Base-by-base conservation (phyloP, 2,888 invertebrate species). In the Mylabris sibirica region DNA sequence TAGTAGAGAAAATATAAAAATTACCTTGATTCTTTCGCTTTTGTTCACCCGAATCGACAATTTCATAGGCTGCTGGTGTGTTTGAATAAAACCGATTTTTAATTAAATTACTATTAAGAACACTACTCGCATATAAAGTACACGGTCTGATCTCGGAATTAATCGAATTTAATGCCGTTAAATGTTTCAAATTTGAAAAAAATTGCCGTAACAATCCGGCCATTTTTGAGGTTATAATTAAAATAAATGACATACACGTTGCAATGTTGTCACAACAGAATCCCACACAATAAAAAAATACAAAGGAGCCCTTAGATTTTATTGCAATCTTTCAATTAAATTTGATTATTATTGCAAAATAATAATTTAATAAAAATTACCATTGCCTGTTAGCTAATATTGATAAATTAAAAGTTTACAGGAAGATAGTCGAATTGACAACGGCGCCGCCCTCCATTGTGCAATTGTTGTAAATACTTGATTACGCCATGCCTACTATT, bases 11-110 rank as follows among this genome's bases (percentile, higher is more conserved):
- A 34, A n/a, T 5, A 17, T 64, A 38, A 59, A 41, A 24, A 64
- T 71, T 68, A 81, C 81, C 79, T 74, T 80, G 72, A 14, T 72
- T 72, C 60, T 74, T 57, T 66, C 75, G 74, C 57, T 79, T 73
- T 22, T 81, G 76, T 44, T 76, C 74, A 59, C 80, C 75, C 34
- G 76, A 74, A 72, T 84, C 80, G 5, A 84, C 78, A 22, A 83
- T 73, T 77, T 84, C 81, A 67, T 82, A 82, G 14, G 81, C 78
- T 6, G 80, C 79, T 26, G 77, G 72, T 3, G 61, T 63, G 34
- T 67, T 70, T 14, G 70, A 62, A 62, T 68, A 68, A 30, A 60
- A 68, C 5, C 57, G 57, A 24, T 57, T 57, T 24, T 3, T 24
- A 57, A 3, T 24, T 24, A 11, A 57, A 57, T 5, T 49, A 49